Evolutionary conservation across 2,888 invertebrate species (phyloP).

Genomic region (Chirona hameri): DNA sequence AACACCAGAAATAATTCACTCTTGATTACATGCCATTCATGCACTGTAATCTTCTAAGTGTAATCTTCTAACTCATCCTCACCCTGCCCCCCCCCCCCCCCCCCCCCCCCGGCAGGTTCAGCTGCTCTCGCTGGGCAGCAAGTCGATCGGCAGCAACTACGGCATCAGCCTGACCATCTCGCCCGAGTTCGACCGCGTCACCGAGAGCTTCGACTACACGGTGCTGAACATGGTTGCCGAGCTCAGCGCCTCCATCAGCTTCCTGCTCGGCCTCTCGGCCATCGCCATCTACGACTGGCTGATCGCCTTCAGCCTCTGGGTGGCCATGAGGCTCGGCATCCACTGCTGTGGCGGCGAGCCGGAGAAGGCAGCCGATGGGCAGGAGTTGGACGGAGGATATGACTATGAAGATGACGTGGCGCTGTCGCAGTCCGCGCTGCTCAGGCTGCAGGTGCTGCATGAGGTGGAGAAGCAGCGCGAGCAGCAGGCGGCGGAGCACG

Average conservation of each 20-base stretch:
- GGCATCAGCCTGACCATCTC: neutral
- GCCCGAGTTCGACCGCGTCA: neutral
- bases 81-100: neutral
- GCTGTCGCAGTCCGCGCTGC: too few species aligned
- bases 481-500: too few species aligned
- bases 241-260: constrained; percentile 4
- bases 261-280: constrained; percentile 1
- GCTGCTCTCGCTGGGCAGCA: neutral
- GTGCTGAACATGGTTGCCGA: neutral
- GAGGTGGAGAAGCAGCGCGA: too few species aligned
- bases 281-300: constrained; percentile 11
- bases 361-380: too few species aligned
- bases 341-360: too few species aligned
- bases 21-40: too few species aligned
- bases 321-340: neutral
- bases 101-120: neutral
- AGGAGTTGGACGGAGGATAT: too few species aligned
- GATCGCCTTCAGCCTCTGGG: neutral
- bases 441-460: too few species aligned
- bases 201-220: neutral
- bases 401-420: too few species aligned
- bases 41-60: neutral
- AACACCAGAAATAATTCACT: too few species aligned
- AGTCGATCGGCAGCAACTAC: neutral
- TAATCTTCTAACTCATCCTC: neutral